Percentiles rank a stretch among this genome's conserved stretches.
Evolutionary conservation across 2,113 vertebrate genomes (phyloP).

Genomic region (Chaetops frenatus): DNA sequence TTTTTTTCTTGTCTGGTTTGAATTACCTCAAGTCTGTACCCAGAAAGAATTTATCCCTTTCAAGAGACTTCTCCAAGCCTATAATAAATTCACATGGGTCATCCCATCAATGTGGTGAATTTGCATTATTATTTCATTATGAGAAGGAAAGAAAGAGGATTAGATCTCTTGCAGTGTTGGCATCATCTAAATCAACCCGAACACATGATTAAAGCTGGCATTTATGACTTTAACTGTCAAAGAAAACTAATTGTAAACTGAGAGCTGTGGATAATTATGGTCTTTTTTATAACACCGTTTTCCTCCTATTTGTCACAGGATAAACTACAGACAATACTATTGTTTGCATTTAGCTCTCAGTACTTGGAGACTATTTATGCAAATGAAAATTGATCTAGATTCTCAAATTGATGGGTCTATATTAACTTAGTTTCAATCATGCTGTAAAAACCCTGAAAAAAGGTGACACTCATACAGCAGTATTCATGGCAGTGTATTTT

Average conservation of each 20-base stretch:
- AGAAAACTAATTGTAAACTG: constrained; percentile 77
- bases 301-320: constrained; percentile 69
- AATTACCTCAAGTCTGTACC: constrained; percentile 72
- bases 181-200: constrained; percentile 71
- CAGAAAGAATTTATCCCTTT: constrained; percentile 78
- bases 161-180: constrained; percentile 71
- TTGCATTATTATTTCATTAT: constrained; percentile 83
- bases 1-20: constrained; percentile 73
- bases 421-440: constrained; percentile 34
- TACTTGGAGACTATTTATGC: constrained; percentile 60
- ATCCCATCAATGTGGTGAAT: constrained; percentile 74
- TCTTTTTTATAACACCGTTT: constrained; percentile 66
- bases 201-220: constrained; percentile 76
- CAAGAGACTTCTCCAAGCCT: constrained; percentile 72
- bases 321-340: constrained; percentile 63
- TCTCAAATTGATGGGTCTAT: constrained; percentile 36
- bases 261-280: constrained; percentile 73
- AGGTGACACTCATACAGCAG: not conserved
- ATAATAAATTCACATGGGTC: constrained; percentile 76
- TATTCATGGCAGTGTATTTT: not conserved
- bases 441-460: not conserved
- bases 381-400: constrained; percentile 65
- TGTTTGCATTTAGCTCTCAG: constrained; percentile 58
- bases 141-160: constrained; percentile 72
- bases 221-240: constrained; percentile 78